Conservation (phyloP, 2,113 vertebrate species). For the Talpa occidentalis region DNA sequence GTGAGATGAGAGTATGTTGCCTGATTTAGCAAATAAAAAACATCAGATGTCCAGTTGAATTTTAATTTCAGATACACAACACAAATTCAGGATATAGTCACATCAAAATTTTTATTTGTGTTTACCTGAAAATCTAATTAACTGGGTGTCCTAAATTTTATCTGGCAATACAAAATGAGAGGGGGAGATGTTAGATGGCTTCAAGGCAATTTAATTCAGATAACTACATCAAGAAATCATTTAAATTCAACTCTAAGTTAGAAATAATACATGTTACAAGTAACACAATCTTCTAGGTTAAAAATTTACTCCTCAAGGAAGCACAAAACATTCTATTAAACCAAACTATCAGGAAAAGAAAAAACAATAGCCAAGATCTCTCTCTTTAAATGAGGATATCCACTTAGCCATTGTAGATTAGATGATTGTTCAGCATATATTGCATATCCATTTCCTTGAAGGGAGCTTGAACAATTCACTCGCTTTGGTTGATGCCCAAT, state of each 20-base stretch:
- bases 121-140: constrained; percentile 50
- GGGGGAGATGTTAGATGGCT: not conserved
- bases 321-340: not conserved
- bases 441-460: not conserved
- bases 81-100: not conserved
- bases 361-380: not conserved
- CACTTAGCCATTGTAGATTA: not conserved
- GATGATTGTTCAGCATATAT: not conserved
- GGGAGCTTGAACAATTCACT: not conserved
- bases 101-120: not conserved
- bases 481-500: not conserved
- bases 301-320: not conserved
- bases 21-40: not conserved
- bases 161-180: constrained; percentile 3
- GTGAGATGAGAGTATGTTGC: not conserved
- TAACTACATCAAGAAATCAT: constrained; percentile 30
- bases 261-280: not conserved
- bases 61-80: constrained; percentile 29
- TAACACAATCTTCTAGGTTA: not conserved
- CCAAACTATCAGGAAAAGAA: not conserved
- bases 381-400: not conserved
- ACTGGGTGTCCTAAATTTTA: not conserved
- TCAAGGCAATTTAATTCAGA: constrained; percentile 3
- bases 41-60: not conserved
- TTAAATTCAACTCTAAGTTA: constrained; percentile 23